Conservation (phyloP, 1,140 invertebrate genomes). For the Hyles vespertilio region DNA sequence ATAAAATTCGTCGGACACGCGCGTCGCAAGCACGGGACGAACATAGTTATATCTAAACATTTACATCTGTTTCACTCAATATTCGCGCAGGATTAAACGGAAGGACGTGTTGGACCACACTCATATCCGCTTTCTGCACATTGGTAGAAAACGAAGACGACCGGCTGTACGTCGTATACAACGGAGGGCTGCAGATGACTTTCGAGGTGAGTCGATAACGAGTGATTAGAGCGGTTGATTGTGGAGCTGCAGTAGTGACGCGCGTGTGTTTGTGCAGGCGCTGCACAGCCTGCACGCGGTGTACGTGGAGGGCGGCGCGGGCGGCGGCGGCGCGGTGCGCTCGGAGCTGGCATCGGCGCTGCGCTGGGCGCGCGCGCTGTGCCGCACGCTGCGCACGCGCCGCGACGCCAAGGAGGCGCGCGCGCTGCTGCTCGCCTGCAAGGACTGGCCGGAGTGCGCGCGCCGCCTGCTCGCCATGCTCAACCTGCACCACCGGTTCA, state of each 20-base stretch:
- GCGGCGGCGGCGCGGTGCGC: slow-evolving; percentile 82
- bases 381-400: slow-evolving; percentile 81
- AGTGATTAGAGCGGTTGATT: background rate
- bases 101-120: slow-evolving; percentile 90
- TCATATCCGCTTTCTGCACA: slow-evolving; percentile 91
- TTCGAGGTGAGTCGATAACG: slow-evolving; percentile 80
- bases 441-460: slow-evolving; percentile 90
- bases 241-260: background rate
- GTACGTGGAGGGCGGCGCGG: slow-evolving; percentile 95
- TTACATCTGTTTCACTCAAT: slow-evolving; percentile 2
- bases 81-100: slow-evolving; percentile 83
- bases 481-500: slow-evolving; percentile 93
- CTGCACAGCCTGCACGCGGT: slow-evolving; percentile 94
- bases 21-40: no score
- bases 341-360: slow-evolving; percentile 88
- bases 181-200: slow-evolving; percentile 90
- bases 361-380: slow-evolving; percentile 84
- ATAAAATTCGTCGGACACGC: no score
- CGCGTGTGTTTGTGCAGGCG: slow-evolving; percentile 73
- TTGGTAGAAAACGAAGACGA: slow-evolving; percentile 93
- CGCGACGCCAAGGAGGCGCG: slow-evolving; percentile 81
- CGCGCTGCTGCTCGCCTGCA: slow-evolving; percentile 80
- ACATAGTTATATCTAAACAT: background rate
- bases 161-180: slow-evolving; percentile 90
- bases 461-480: slow-evolving; percentile 90